phyloP scores from a whole-genome alignment of 2,113 vertebrate genomes.

The Tiliqua scincoides region DNA sequence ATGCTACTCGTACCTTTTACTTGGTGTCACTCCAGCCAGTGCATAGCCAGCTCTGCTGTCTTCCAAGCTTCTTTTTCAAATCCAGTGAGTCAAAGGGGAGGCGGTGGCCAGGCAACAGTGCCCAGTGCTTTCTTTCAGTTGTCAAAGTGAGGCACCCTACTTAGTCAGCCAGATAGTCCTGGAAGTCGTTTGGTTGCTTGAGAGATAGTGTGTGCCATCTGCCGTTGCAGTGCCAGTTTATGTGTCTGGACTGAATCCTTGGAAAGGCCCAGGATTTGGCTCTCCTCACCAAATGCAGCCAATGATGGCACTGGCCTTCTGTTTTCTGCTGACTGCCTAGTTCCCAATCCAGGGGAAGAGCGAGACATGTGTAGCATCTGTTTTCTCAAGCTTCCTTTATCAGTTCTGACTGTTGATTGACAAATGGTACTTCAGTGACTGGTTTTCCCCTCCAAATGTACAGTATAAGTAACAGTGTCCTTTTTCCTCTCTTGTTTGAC shows the following conservation, averaged over 20 bases:
- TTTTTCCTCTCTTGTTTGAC: background rate
- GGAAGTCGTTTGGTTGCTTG: background rate
- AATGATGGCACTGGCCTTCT: background rate
- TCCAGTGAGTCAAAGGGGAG: too few relatives aligned
- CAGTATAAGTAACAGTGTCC: background rate
- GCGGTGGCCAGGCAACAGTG: too few relatives aligned
- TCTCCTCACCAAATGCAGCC: background rate
- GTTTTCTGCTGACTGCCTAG: background rate
- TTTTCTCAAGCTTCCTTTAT: background rate
- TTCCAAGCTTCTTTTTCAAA: background rate
- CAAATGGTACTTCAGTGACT: background rate
- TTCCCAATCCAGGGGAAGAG: background rate
- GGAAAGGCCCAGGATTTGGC: too few relatives aligned
- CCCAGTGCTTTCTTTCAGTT: background rate
- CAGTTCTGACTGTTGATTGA: background rate
- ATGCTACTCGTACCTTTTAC: too few relatives aligned
- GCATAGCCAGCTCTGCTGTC: background rate
- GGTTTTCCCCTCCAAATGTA: background rate
- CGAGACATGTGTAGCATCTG: background rate
- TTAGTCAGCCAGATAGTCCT: too few relatives aligned
- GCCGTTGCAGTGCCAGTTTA: background rate
- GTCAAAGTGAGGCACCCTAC: too few relatives aligned
- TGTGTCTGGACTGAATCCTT: background rate
- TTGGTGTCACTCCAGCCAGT: too few relatives aligned
- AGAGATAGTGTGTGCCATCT: background rate